Conservation (phyloP, 1,140 invertebrate genomes). For the Helicoverpa zea region DNA sequence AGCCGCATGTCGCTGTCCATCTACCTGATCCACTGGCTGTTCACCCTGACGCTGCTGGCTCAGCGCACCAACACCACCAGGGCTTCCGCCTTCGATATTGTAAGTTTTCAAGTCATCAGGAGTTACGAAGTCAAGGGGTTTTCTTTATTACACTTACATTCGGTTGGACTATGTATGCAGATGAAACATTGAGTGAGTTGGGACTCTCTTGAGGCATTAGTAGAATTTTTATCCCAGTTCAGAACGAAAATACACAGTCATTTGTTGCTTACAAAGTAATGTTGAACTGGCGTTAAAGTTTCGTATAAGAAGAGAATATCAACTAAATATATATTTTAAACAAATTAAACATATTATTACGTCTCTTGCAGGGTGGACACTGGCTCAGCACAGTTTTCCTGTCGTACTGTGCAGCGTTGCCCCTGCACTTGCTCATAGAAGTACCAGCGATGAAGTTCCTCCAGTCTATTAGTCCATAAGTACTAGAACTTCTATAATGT, state of each 20-base stretch:
- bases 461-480: slow-evolving; percentile 50
- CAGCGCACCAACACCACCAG: slow-evolving; percentile 51
- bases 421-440: slow-evolving; percentile 66
- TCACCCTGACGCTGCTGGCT: slow-evolving; percentile 57
- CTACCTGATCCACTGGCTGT: slow-evolving; percentile 66
- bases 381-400: slow-evolving; percentile 58
- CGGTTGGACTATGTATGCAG: no score
- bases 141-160: no score
- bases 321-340: no score
- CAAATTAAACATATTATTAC: not conserved
- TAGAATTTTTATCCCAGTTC: no score
- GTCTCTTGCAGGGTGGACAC: slow-evolving; percentile 59
- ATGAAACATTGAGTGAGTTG: no score
- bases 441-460: slow-evolving; percentile 64
- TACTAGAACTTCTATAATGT: not conserved
- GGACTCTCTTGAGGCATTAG: no score
- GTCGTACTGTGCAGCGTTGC: slow-evolving; percentile 63
- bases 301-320: no score
- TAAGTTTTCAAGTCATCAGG: slow-evolving; percentile 49
- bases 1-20: slow-evolving; percentile 69
- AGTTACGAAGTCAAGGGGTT: no score
- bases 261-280: no score
- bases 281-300: no score
- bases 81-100: slow-evolving; percentile 58
- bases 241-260: no score